Base-by-base conservation (phyloP, 1,140 invertebrate genomes). In the Drosophila watanabei region DNA sequence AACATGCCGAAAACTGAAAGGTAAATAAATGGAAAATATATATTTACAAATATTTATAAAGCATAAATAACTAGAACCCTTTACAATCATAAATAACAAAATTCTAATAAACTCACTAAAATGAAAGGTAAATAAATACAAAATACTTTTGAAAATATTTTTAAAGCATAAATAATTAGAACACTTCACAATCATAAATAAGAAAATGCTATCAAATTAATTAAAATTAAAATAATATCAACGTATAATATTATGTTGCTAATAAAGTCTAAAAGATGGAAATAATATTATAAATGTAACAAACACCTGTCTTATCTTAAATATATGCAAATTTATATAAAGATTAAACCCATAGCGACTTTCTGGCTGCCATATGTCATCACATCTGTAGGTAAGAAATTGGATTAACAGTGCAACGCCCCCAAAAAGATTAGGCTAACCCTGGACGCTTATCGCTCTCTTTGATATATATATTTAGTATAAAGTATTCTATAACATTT, bases 1-100 rank as follows among this genome's bases (percentile, higher is more conserved):
- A 92, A 0, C 10, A 84, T 81, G 13, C 77, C 70, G n/a, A 71
- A 70, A 30, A 91, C 84, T 91, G 2, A 9, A 60, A 61, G 14
- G 39, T 41, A 33, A 24, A 41, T 46, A 30, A 11, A 13, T 20
- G 13, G 33, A 9, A 48, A 46, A 39, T 37, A 14, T 0, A 11
- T 33, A 32, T 14, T n/a, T n/a, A 0, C 3, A 16, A 18, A 20
- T 13, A 46, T 16, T 11, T 10, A 11, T 24, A 13, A 48, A 24
- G 8, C 11, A 24, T 14, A 7, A 46, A 20, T 20, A 46, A 2
- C 45, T 24, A 24, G 1, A 24, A 24, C 2, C 2, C 24, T 49
- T 30, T 14, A n/a, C 14, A 9, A 28, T 49, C 24, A 24, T 0
- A 2, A 9, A 20, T 6, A 13, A 11, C 0, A 24, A 1, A 0